These are phyloP conservation scores for Megalops cyprinoides DNA, from an alignment of 2,797 vertebrate genomes.

Conservation along the genomic window DNA sequence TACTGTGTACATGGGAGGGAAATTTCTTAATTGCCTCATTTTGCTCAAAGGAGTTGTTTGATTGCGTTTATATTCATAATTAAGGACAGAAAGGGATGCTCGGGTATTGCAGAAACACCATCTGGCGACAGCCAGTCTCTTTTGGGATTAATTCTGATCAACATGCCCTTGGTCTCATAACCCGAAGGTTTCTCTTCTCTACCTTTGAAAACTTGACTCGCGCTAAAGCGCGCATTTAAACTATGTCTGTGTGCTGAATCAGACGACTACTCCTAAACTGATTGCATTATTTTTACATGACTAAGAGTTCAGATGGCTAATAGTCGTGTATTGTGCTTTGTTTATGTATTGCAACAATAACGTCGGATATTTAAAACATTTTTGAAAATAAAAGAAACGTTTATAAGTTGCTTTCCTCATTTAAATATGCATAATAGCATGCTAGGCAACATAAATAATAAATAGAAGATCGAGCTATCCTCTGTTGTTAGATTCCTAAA, in stretches of 20 bases:
- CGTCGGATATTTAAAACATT: no score
- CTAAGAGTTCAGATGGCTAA: no score
- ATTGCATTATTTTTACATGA: no score
- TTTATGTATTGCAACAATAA: no score
- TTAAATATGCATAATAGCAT: no score
- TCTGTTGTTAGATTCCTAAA: no score
- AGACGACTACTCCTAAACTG: no score
- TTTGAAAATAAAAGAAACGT: no score
- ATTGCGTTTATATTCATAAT: conserved; percentile 59
- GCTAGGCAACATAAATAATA: no score
- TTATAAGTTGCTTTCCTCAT: no score
- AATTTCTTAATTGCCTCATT: not conserved
- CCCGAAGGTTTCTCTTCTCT: conserved; percentile 1
- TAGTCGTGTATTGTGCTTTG: no score
- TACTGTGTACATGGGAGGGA: not conserved
- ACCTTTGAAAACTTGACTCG: conserved; percentile 14
- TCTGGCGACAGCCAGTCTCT: conserved; percentile 56
- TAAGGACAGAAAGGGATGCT: conserved; percentile 64
- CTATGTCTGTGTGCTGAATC: not conserved
- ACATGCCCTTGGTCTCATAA: conserved; percentile 45
- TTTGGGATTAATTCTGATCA: conserved; percentile 51
- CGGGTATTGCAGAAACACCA: conserved; percentile 62
- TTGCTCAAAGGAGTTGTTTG: conserved; percentile 42
- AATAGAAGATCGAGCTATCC: no score
- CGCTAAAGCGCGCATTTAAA: not conserved